These are phyloP conservation scores for Naja naja DNA, from an alignment of 2,113 vertebrate genomes.

Conservation along the genomic window DNA sequence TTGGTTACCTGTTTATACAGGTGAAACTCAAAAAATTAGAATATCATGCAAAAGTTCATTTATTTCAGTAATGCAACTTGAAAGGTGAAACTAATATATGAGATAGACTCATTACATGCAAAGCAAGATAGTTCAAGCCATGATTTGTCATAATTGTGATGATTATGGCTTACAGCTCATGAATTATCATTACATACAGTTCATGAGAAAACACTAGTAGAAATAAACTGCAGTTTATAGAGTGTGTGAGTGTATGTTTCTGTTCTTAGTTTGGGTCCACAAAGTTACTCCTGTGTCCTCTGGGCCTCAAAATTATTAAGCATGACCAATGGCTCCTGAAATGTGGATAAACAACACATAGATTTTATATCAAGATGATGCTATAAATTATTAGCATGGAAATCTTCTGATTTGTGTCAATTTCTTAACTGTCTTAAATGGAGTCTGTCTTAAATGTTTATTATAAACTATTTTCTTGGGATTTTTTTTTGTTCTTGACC, in stretches of 20 bases:
- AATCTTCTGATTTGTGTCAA: neutral
- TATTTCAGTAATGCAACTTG: too few relatives aligned
- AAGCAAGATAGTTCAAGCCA: too few relatives aligned
- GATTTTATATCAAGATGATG: neutral
- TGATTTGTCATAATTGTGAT: too few relatives aligned
- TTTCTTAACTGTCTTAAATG: neutral
- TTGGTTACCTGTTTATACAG: neutral
- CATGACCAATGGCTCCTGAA: neutral
- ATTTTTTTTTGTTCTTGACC: neutral
- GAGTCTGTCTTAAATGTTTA: neutral
- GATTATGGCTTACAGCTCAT: too few relatives aligned
- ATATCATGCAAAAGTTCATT: too few relatives aligned
- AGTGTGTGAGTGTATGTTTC: neutral
- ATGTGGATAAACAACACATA: neutral
- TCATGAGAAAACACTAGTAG: neutral
- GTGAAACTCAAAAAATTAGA: too few relatives aligned
- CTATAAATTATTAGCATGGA: neutral
- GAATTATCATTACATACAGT: neutral
- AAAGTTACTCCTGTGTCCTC: neutral
- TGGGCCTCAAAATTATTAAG: neutral
- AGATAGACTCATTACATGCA: too few relatives aligned
- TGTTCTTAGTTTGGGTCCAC: neutral
- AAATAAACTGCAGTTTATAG: neutral
- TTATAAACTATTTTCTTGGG: neutral
- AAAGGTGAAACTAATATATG: too few relatives aligned